Conservation (phyloP, 2,888 invertebrate genomes). For the Pegoplata infirma region DNA sequence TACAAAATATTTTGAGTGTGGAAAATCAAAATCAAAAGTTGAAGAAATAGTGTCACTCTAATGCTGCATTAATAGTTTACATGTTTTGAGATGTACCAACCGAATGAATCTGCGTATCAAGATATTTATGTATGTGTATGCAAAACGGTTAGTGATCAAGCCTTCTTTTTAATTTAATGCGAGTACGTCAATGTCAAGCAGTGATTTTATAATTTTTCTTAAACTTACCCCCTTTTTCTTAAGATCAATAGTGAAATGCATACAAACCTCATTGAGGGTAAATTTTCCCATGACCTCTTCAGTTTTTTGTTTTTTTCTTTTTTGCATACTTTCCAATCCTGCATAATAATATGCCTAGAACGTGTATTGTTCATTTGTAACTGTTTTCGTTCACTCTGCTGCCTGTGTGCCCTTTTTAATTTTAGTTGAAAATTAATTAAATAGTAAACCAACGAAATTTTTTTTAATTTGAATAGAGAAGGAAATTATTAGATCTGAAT, state of each 20-base stretch:
- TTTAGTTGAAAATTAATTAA: slow-evolving; percentile 28
- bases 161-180: neutral
- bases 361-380: slow-evolving; percentile 7
- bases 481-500: slow-evolving; percentile 7
- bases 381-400: slow-evolving; percentile 5
- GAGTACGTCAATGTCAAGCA: slow-evolving; percentile 15
- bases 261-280: neutral
- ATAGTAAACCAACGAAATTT: slow-evolving; percentile 6
- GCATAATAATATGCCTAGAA: neutral
- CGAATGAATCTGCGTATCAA: neutral
- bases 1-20: no score
- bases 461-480: neutral
- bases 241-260: neutral
- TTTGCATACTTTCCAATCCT: neutral
- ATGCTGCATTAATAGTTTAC: no score
- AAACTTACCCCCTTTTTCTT: slow-evolving; percentile 32
- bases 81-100: no score
- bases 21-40: no score
- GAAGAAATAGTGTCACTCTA: no score
- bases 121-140: slow-evolving; percentile 1
- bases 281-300: slow-evolving; percentile 44
- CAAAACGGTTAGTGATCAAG: slow-evolving; percentile 22
- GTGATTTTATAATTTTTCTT: slow-evolving; percentile 32
- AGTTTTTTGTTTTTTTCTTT: no score
- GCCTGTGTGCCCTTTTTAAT: slow-evolving; percentile 1